Evolutionary conservation across 2,888 invertebrate genomes (phyloP).

Genomic region (Callimorpha dominula): DNA sequence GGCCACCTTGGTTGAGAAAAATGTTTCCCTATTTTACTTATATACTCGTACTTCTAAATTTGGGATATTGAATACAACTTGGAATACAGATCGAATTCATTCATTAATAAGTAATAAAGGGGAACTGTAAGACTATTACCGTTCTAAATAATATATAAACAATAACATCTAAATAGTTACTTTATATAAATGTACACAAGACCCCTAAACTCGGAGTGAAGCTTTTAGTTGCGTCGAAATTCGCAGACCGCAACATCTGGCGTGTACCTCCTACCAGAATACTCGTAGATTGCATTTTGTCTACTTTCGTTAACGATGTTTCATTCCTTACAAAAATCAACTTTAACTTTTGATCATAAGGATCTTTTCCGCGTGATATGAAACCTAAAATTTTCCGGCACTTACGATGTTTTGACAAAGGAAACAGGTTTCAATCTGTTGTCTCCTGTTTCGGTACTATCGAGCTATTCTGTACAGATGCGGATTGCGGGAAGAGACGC

Average conservation of each 20-base stretch:
- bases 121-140: background rate
- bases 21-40: too few relatives aligned
- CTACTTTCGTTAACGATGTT: constrained; percentile 61
- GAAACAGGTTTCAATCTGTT: constrained; percentile 78
- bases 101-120: background rate
- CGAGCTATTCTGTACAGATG: constrained; percentile 79
- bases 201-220: constrained; percentile 67
- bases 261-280: constrained; percentile 72
- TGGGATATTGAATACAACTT: too few relatives aligned
- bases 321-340: constrained; percentile 33
- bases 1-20: too few relatives aligned
- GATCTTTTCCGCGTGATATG: constrained; percentile 49
- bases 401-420: constrained; percentile 66
- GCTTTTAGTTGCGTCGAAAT: constrained; percentile 83
- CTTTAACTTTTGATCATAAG: constrained; percentile 44
- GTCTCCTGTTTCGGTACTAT: constrained; percentile 76
- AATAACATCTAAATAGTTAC: constrained; percentile 33
- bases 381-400: constrained; percentile 52
- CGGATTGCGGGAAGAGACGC: constrained; percentile 72
- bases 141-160: background rate
- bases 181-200: constrained; percentile 52
- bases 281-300: constrained; percentile 79
- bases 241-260: constrained; percentile 84
- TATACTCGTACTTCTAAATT: too few relatives aligned
- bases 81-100: too few relatives aligned